These are phyloP conservation scores for Calliopum simillimum DNA, from an alignment of 2,888 invertebrate species.

Conservation along the genomic window DNA sequence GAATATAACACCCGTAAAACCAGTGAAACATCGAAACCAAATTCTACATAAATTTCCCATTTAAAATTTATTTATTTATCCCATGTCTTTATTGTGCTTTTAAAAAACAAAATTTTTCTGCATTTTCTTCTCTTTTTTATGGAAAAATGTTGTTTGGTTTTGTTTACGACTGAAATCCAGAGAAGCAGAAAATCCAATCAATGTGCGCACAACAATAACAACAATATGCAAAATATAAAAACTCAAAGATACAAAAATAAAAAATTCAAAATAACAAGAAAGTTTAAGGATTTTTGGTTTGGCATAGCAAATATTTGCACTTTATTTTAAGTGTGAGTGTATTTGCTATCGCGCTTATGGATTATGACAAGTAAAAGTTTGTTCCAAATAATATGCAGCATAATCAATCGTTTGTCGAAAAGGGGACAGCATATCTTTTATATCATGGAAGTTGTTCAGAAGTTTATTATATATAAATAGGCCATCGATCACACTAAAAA, in stretches of 20 bases:
- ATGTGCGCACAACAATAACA: background rate
- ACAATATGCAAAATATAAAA: background rate
- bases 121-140: too few species aligned
- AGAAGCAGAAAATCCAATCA: conserved; percentile 12
- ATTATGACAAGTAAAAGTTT: too few species aligned
- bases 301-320: too few species aligned
- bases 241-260: conserved; percentile 12
- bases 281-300: background rate
- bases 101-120: conserved; percentile 6
- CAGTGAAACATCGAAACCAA: conserved; percentile 40
- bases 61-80: conserved; percentile 50
- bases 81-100: background rate
- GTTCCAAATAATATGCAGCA: too few species aligned
- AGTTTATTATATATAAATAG: too few species aligned
- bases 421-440: too few species aligned
- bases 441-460: too few species aligned
- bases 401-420: too few species aligned
- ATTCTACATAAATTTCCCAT: conserved; percentile 57
- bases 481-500: too few species aligned
- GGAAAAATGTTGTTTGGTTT: background rate
- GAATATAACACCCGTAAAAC: conserved; percentile 40
- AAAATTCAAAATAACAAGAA: background rate
- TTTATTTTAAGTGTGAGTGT: conserved; percentile 7
- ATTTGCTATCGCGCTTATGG: too few species aligned
- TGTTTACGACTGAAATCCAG: conserved; percentile 10